A percentile compares a stretch with the other conserved stretches of the same genome.
These are phyloP conservation scores for Eilema griseolum DNA, from an alignment of 2,888 invertebrate species.

Conservation along the genomic window DNA sequence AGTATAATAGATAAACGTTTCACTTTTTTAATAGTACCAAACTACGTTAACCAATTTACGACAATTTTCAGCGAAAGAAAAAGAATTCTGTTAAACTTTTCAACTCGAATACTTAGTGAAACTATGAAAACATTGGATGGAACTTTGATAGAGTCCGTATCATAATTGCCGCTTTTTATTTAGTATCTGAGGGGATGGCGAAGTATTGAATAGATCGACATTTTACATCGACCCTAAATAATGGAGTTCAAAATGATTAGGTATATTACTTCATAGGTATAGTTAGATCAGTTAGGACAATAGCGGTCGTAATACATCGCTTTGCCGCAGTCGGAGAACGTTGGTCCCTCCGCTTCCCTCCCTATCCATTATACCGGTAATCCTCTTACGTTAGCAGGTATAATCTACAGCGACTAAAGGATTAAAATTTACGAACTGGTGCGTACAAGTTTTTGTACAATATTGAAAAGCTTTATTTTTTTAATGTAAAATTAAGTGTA, in stretches of 20 bases:
- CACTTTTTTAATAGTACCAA: too few relatives aligned
- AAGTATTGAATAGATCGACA: too few relatives aligned
- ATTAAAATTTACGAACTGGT: conserved; percentile 32
- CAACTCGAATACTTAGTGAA: too few relatives aligned
- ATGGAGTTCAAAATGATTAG: too few relatives aligned
- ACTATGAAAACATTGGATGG: background rate
- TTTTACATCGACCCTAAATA: too few relatives aligned
- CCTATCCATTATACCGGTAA: conserved; percentile 39
- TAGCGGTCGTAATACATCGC: background rate
- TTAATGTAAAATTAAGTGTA: too few relatives aligned
- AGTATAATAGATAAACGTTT: background rate
- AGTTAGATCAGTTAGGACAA: too few relatives aligned
- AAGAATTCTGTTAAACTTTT: too few relatives aligned
- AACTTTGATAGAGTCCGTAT: background rate
- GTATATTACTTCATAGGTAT: background rate
- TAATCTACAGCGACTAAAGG: conserved; percentile 31
- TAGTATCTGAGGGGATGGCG: too few relatives aligned
- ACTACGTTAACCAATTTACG: too few relatives aligned
- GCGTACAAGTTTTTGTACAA: background rate
- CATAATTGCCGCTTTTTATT: background rate
- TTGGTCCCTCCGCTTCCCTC: conserved; percentile 20
- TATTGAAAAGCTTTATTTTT: background rate
- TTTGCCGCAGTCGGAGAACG: conserved; percentile 24
- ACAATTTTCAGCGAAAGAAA: too few relatives aligned
- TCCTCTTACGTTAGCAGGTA: conserved; percentile 44